phyloP scores from a whole-genome alignment of 2,888 invertebrate species.

The Scaptomyza cyrtandrae region DNA sequence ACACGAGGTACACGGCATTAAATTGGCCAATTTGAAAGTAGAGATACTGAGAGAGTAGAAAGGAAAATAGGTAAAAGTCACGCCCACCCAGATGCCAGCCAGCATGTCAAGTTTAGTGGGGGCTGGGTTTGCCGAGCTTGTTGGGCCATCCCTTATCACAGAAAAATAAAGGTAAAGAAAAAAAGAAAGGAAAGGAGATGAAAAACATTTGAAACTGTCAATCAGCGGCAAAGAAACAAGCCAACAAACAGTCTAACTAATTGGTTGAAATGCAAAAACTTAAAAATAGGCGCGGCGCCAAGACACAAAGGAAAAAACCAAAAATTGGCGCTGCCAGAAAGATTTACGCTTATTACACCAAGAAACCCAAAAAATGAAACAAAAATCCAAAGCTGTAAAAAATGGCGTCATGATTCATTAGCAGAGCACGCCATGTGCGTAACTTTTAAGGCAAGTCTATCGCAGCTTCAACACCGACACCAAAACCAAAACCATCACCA shows the following conservation, averaged over 20 bases:
- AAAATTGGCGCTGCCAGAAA: slow-evolving; percentile 67
- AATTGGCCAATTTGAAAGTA: slow-evolving; percentile 65
- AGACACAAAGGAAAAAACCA: slow-evolving; percentile 52
- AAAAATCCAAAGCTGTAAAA: slow-evolving; percentile 50
- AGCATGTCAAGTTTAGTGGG: not conserved
- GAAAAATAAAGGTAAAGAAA: slow-evolving; percentile 29
- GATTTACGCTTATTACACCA: slow-evolving; percentile 77
- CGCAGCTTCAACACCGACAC: slow-evolving; percentile 32
- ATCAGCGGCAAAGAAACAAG: slow-evolving; percentile 62
- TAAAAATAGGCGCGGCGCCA: slow-evolving; percentile 33
- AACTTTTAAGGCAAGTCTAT: slow-evolving; percentile 60
- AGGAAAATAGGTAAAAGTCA: slow-evolving; percentile 58
- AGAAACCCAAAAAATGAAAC: slow-evolving; percentile 37
- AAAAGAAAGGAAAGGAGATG: slow-evolving; percentile 5
- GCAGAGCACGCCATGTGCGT: slow-evolving; percentile 60
- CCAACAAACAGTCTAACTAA: slow-evolving; percentile 72
- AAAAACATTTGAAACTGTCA: slow-evolving; percentile 70
- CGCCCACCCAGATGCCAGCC: slow-evolving; percentile 50
- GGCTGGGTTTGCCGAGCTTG: not conserved
- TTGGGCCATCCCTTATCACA: slow-evolving; percentile 63
- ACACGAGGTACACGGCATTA: slow-evolving; percentile 42
- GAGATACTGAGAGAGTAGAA: slow-evolving; percentile 20
- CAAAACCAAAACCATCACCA: slow-evolving; percentile 1
- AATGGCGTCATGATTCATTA: slow-evolving; percentile 78
- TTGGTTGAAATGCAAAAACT: slow-evolving; percentile 72